Base-by-base conservation (phyloP, 2,888 invertebrate species). In the Apoderus coryli region DNA sequence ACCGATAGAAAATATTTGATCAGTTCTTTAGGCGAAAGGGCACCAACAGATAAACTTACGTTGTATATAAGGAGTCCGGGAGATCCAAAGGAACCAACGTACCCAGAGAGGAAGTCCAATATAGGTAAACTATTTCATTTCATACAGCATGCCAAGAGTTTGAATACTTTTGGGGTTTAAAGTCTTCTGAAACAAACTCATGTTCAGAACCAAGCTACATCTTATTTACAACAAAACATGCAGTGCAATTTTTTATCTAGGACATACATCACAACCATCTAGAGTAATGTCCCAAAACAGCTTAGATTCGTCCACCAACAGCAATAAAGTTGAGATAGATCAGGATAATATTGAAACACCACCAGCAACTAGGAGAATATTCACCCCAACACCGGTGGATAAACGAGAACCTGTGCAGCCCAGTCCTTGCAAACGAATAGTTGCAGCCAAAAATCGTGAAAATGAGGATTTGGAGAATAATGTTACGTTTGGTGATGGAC, bases 261-360 rank as follows among this genome's bases (percentile, higher is more conserved):
- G n/a, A n/a, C n/a, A n/a, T n/a, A n/a, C n/a, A n/a, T n/a, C n/a
- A n/a, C n/a, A n/a, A n/a, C n/a, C n/a, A n/a, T n/a, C n/a, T n/a
- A n/a, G n/a, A n/a, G n/a, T n/a, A n/a, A n/a, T n/a, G n/a, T 43
- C 48, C 1, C 44, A 41, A 23, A 42, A 38, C 22, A 41, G 39
- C 11, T 16, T 37, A 4, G 46, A 46, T n/a, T 37, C 40, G 4
- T 33, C 36, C 10, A 31, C 45, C 10, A 52, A 61, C 9, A 76
- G 77, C 7, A 77, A 79, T 44, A 75, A 75, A 51, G 72, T 76
- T 7, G 85, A 86, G 50, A 84, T 88, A 22, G 88, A 88, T 54
- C 82, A 85, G 3, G 88, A 88, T 45, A 88, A 88, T 45, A 80
- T 88, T 16, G 86, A 88, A 62, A 88, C 88, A 2, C 86, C 88